Evolutionary conservation across 2,797 vertebrate genomes (phyloP).

Genomic region (Otolemur crassicaudatus): DNA sequence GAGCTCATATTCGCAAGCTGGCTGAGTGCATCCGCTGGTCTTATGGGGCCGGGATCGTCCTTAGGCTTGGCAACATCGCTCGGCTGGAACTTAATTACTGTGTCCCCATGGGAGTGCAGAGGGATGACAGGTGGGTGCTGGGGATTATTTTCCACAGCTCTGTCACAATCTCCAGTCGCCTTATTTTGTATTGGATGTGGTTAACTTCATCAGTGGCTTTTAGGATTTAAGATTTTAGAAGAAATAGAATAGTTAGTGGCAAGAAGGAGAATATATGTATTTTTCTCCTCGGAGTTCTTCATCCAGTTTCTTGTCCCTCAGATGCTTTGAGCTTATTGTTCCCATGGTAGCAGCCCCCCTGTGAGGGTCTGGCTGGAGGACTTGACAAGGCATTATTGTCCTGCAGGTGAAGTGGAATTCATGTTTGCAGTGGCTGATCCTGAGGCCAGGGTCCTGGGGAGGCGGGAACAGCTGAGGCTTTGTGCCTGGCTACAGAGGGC

Average conservation of each 20-base stretch:
- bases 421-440: neutral
- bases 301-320: fast-evolving
- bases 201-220: neutral
- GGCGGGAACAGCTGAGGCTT: neutral
- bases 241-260: neutral
- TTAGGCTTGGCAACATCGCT: slow-evolving; percentile 97
- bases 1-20: slow-evolving; percentile 93
- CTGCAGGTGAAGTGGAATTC: neutral
- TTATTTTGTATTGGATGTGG: fast-evolving
- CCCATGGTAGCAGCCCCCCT: fast-evolving
- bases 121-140: slow-evolving; percentile 93
- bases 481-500: neutral
- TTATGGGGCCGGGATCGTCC: slow-evolving; percentile 94
- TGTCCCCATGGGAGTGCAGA: slow-evolving; percentile 97
- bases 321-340: fast-evolving
- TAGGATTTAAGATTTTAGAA: neutral
- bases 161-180: fast-evolving
- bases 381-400: fast-evolving
- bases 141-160: fast-evolving
- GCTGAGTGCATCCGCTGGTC: slow-evolving; percentile 98
- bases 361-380: fast-evolving
- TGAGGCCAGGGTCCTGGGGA: neutral
- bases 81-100: slow-evolving; percentile 98
- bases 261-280: fast-evolving
- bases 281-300: neutral